Evolutionary conservation across 2,113 vertebrate genomes (phyloP).

Genomic region (Phalacrocorax aristotelis): DNA sequence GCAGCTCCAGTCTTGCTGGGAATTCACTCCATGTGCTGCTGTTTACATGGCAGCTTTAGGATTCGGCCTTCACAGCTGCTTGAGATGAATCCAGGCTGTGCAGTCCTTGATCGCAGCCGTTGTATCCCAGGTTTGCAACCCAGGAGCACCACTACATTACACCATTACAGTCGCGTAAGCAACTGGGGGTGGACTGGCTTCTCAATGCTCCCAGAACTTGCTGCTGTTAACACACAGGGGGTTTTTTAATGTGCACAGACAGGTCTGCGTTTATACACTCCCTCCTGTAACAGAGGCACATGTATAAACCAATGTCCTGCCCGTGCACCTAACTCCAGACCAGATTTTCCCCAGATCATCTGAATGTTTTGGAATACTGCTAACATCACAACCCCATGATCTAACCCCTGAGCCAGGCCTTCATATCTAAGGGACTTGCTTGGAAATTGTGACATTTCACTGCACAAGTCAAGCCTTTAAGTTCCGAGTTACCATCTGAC

Average conservation of each 20-base stretch:
- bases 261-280: neutral
- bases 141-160: neutral
- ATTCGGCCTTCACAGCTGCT: neutral
- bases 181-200: neutral
- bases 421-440: neutral
- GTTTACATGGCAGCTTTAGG: neutral
- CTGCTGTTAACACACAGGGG: neutral
- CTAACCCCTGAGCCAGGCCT: neutral
- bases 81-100: neutral
- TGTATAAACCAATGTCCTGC: neutral
- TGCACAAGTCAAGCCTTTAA: neutral
- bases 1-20: neutral
- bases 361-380: neutral
- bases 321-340: neutral
- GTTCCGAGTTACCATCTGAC: neutral
- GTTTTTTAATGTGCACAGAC: neutral
- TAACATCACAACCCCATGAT: neutral
- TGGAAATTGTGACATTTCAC: neutral
- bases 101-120: neutral
- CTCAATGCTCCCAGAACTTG: neutral
- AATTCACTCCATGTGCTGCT: fast-evolving
- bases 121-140: neutral
- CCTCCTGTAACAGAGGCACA: neutral
- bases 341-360: neutral
- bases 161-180: neutral